Base-by-base conservation (phyloP, 2,113 vertebrate genomes). In the Myotis davidii region DNA sequence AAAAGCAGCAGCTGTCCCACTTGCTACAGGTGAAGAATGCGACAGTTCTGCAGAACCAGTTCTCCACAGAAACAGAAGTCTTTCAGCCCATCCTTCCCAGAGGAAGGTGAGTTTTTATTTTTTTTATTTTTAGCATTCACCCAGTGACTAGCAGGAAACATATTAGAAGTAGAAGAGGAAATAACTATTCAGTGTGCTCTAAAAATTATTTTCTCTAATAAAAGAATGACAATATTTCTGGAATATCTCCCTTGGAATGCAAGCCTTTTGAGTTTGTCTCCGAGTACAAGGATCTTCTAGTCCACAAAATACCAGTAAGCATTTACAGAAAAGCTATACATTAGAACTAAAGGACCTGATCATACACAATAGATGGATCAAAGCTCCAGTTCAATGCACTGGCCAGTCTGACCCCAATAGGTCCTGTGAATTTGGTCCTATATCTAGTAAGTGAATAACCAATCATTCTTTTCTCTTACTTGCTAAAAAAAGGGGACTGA, bases 201-300 rank as follows among this genome's bases (percentile, higher is more conserved):
- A 76, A 59, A 91, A 91, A 96, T 67, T 45, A 64, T 56, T 69
- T 85, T 77, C 42, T 87, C 42, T 76, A 21, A 69, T 56, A 95
- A 94, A 74, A 59, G 18, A 21, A 65, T 37, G 14, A 2, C 4
- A 29, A 13, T n/a, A 70, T 56, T 82, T 90, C 61, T 86, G 65
- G 48, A 69, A 45, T 70, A 52, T 29, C 25, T 76, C 59, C 14
- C n/a, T 42, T 37, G 64, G 78, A 67, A n/a, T 64, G 13, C 48
- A 88, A 89, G 37, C 1, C 32, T 82, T 76, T 45, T 69, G 69
- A 34, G 23, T 29, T 12, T 54, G 21, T 69, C 27, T 48, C 34
- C 48, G 6, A 78, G 61, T 69, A 86, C 2, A 45, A 37, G 34
- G 59, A 89, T 86, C 52, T 77, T n/a, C 16, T 8, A 73, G 61